Base-by-base conservation (phyloP, 2,797 vertebrate genomes). In the Hapalemur alaotrensis region DNA sequence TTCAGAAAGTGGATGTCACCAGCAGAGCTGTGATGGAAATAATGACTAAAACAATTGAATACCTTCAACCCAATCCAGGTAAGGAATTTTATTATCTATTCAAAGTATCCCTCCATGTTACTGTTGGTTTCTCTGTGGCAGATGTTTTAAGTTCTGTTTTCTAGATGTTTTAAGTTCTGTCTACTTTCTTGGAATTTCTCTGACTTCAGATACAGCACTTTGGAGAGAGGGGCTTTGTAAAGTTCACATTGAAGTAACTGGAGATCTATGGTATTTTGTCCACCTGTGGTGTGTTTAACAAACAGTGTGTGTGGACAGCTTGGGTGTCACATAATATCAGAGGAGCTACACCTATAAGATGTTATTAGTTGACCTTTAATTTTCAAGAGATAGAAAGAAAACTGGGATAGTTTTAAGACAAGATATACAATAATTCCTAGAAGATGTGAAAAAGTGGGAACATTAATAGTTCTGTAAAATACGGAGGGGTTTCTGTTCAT, bases 41-140 rank as follows among this genome's bases (percentile, higher is more conserved):
- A 98, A 99, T 99, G 98, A 99, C 99, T 83, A 99, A 99, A 98
- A 99, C 99, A 30, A 99, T 99, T 23, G 99, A 99, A 97, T 99
- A 99, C 98, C 99, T 99, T 98, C 99, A 99, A 98, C 99, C 99
- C 30, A 99, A 99, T 97, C 99, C 99, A 99, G 99, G 99, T 99
- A 99, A 99, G 89, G 28, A 32, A 61, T 48, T 46, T 4, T 48
- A 35, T 93, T 89, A 91, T 46, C 25, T 32, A 61, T 6, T 89
- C 11, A 48, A 17, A 17, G 1, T 43, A 15, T 83, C 32, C 46
- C 80, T 75, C 2, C 1, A 70, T 2, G 23, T 48, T 35, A 75
- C n/a, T n/a, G 48, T 4, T 7, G 13, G 10, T 78, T 95, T 70
- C 23, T 92, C 35, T 43, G 70, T 35, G n/a, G 54, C 63, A 23